Evolutionary conservation across 2,113 vertebrate genomes (phyloP).

Genomic region (Dicentrarchus labrax): DNA sequence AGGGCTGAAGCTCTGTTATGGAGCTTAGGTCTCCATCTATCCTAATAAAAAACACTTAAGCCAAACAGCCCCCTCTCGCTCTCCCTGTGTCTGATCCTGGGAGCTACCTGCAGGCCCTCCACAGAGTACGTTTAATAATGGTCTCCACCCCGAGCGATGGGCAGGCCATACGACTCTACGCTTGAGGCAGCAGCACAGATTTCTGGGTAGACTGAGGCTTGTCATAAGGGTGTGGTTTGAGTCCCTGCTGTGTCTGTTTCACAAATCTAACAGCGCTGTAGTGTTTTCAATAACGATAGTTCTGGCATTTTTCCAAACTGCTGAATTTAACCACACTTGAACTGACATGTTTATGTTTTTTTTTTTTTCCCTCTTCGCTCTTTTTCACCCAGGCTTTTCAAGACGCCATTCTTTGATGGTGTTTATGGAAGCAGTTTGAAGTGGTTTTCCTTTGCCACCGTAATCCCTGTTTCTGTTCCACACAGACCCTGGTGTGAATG

Average conservation of each 20-base stretch:
- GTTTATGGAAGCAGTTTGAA: conserved; percentile 70
- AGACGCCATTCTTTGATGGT: conserved; percentile 62
- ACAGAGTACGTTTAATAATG: conserved; percentile 78
- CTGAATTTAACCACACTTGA: conserved; percentile 19
- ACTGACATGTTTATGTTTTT: conserved; percentile 50
- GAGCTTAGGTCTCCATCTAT: conserved; percentile 85
- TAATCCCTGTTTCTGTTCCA: conserved; percentile 76
- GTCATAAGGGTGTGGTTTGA: conserved; percentile 42
- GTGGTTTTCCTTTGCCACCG: conserved; percentile 59
- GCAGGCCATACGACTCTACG: neutral
- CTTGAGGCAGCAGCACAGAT: conserved; percentile 29
- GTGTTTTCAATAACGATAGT: conserved; percentile 26
- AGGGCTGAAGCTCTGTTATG: conserved; percentile 80
- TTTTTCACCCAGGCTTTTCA: conserved; percentile 48
- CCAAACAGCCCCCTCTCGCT: conserved; percentile 80
- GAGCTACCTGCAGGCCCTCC: conserved; percentile 82
- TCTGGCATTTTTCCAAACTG: conserved; percentile 48
- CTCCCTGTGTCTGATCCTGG: conserved; percentile 77
- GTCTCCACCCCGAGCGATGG: conserved; percentile 43
- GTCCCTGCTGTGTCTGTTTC: conserved; percentile 38
- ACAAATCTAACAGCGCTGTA: neutral
- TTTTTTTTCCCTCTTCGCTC: conserved; percentile 28
- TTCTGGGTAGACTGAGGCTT: conserved; percentile 44
- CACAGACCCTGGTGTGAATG: conserved; percentile 64
- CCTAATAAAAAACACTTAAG: conserved; percentile 87